Conservation (phyloP, 2,888 invertebrate genomes). For the Cryptocheilus praepositus region DNA sequence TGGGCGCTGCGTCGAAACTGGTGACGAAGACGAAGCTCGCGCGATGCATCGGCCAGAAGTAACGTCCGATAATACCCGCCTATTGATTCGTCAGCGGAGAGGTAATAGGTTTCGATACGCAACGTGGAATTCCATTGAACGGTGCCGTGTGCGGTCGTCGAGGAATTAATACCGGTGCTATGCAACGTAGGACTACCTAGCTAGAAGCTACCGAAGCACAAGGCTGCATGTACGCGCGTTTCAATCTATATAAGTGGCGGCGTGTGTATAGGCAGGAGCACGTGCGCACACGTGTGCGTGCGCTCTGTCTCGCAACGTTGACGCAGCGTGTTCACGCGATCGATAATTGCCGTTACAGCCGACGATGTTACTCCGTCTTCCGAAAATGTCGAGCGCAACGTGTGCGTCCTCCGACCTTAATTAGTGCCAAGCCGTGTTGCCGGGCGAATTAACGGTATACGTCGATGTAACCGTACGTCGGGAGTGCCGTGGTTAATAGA, state of each 20-base stretch:
- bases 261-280: not conserved
- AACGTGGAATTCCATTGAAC: conserved; percentile 45
- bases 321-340: not conserved
- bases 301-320: too few relatives aligned
- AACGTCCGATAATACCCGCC: conserved; percentile 29
- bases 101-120: conserved; percentile 48
- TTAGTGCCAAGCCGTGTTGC: too few relatives aligned
- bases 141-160: conserved; percentile 28
- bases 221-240: conserved; percentile 17
- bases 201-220: conserved; percentile 23
- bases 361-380: not conserved
- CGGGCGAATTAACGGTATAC: too few relatives aligned
- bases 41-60: conserved; percentile 18
- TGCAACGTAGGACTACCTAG: conserved; percentile 37
- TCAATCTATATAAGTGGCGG: conserved; percentile 40
- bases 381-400: too few relatives aligned
- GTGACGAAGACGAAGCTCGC: not conserved
- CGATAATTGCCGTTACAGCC: conserved; percentile 5
- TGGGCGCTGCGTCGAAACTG: not conserved
- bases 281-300: too few relatives aligned
- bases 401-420: too few relatives aligned
- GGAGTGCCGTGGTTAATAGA: too few relatives aligned
- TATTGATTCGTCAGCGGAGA: conserved; percentile 48
- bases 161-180: conserved; percentile 50
- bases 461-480: too few relatives aligned